Base-by-base conservation (phyloP, 2,797 vertebrate species). In the Molossus molossus region DNA sequence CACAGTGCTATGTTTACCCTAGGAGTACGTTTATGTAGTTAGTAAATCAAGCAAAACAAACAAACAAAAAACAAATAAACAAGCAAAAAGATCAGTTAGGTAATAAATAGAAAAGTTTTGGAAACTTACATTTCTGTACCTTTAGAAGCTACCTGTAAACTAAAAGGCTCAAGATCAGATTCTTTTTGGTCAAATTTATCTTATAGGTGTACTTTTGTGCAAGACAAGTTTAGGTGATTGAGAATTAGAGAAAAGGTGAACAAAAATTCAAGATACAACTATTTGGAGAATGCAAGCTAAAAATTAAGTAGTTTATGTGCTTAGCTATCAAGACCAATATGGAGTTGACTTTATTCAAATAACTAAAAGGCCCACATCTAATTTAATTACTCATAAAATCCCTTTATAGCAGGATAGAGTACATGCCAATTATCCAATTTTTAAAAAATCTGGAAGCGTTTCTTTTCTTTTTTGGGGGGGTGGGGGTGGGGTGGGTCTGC, bases 211-310 rank as follows among this genome's bases (percentile, higher is more conserved):
- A 79, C 17, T 82, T 45, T 79, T 64, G 23, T 45, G 21, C 21
- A 79, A 89, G 15, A 40, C 18, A 76, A 82, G 13, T 84, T 92
- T 87, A 95, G 27, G 3, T 55, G 25, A 53, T 29, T 80, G 20
- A 25, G n/a, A 95, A 90, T 86, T 83, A 87, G 18, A 72, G 48
- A 80, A 93, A 92, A 84, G 2, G 3, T 72, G 45, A 86, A 83
- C 58, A 55, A 76, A 70, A 40, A 57, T 33, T 87, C 60, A 90
- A 64, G 33, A 45, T 87, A 10, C 4, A 84, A 57, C 48, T 84
- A 18, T 69, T 82, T 79, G 48, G 77, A 87, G 48, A 67, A 84
- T 12, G 27, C 10, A 91, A 86, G 12, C 50, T 60, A 82, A 90
- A 45, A 48, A 83, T 29, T 37, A 72, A 93, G 64, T 25, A 79